These are phyloP conservation scores for Diceros bicornis DNA, from an alignment of 2,797 vertebrate genomes.

Conservation along the genomic window DNA sequence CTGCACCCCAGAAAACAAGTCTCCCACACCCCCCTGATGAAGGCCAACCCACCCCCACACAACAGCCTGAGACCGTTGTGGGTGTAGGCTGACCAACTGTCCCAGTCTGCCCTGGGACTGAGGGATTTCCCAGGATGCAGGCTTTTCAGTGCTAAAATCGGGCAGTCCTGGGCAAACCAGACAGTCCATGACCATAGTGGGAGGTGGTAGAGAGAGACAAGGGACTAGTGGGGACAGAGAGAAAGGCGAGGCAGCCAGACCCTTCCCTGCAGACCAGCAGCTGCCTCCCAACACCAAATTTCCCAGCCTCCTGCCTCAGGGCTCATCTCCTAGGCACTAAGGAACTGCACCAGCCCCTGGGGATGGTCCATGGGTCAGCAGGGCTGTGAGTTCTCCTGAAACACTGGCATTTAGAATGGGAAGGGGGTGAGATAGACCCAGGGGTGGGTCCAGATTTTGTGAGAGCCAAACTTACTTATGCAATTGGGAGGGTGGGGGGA, in stretches of 20 bases:
- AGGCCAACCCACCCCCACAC: neutral
- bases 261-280: neutral
- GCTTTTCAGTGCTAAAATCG: neutral
- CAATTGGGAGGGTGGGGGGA: neutral
- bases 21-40: neutral
- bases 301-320: neutral
- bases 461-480: neutral
- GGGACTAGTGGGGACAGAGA: neutral
- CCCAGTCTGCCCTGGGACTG: neutral
- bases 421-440: neutral
- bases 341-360: neutral
- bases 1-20: conserved; percentile 22
- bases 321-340: neutral
- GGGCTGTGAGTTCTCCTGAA: neutral
- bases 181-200: neutral
- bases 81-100: neutral
- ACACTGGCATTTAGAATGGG: neutral
- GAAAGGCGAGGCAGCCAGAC: neutral
- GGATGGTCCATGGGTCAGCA: neutral
- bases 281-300: neutral
- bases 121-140: neutral
- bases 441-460: conserved; percentile 10
- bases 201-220: neutral
- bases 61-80: neutral
- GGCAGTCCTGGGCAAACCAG: neutral